Base-by-base conservation (phyloP, 2,113 vertebrate species). In the Meles meles region DNA sequence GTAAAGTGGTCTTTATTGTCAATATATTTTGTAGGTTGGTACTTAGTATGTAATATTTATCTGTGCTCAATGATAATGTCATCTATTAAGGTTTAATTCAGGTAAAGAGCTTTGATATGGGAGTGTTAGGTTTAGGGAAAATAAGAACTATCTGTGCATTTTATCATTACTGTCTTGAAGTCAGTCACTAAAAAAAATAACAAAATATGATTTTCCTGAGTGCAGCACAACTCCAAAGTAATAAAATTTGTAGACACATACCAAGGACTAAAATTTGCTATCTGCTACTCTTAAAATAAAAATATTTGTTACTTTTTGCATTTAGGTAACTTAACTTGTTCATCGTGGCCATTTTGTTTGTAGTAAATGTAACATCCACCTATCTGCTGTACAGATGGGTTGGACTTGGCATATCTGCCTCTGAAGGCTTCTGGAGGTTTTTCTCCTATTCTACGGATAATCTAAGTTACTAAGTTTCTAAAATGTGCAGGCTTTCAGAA, bases 281-380 rank as follows among this genome's bases (percentile, higher is more conserved):
- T 81, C 95, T 88, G 3, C 76, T 85, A 91, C 49, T 79, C 20
- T 92, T 88, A 86, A 88, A 93, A 96, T 84, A 74, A 7, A 88
- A 55, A 71, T 47, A 10, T 74, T 85, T 11, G 88, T 67, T 82
- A 52, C 61, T 93, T 87, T 77, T 84, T 84, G 49, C 37, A 93
- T 42, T 93, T 55, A 89, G 93, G 37, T 77, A 90, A 90, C 49
- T 88, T 67, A 80, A 92, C 86, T 31, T 82, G 67, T 86, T 39
- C 3, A 0, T 49, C 31, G 25, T 15, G 15, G 63, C 23, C 37
- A 17, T 96, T 83, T 67, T 23, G 27, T 39, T 90, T 89, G 42
- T 21, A 91, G 12, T 76, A 42, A 85, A 83, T 42, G 81, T 84
- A 87, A 47, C 67, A 67, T 49, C 93, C 69, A 85, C 25, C 61